A percentile compares a stretch with the other conserved stretches of the same genome.
Evolutionary conservation across 1,140 invertebrate species (phyloP).

Genomic region (Drosophila nannoptera): DNA sequence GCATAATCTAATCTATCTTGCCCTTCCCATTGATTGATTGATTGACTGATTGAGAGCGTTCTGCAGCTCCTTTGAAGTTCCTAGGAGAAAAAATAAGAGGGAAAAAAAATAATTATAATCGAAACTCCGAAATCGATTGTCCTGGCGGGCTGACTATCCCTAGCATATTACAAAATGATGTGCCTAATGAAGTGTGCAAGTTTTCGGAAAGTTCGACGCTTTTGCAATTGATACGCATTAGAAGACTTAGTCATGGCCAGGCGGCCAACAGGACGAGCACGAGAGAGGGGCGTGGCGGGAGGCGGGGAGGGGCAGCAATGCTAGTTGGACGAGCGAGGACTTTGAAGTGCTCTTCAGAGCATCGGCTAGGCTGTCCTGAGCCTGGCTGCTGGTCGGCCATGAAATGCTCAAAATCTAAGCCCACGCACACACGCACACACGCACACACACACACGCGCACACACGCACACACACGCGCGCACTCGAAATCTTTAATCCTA

Average conservation of each 20-base stretch:
- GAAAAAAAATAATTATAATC: too few species aligned
- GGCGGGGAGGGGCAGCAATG: neutral
- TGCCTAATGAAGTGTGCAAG: slow-evolving; percentile 51
- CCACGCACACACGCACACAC: neutral
- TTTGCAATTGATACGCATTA: slow-evolving; percentile 47
- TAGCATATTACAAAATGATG: slow-evolving; percentile 37
- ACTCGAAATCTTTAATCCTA: slow-evolving; percentile 42
- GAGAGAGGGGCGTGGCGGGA: neutral
- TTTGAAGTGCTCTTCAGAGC: slow-evolving; percentile 30
- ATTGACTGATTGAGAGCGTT: too few species aligned
- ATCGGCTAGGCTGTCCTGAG: neutral
- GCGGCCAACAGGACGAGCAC: neutral
- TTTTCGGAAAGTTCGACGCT: slow-evolving; percentile 43
- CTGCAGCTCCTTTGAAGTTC: too few species aligned
- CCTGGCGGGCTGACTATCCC: neutral
- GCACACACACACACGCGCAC: slow-evolving; percentile 1
- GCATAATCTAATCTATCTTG: too few species aligned
- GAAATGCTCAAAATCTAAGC: slow-evolving; percentile 38
- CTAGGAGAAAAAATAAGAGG: too few species aligned
- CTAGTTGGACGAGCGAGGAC: slow-evolving; percentile 18
- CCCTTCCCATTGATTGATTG: too few species aligned
- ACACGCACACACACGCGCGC: neutral
- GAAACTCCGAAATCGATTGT: slow-evolving; percentile 2
- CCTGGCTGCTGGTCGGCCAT: slow-evolving; percentile 8
- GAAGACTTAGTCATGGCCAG: slow-evolving; percentile 4